Conservation (phyloP, 2,888 invertebrate species). For the Megastigmus dorsalis region DNA sequence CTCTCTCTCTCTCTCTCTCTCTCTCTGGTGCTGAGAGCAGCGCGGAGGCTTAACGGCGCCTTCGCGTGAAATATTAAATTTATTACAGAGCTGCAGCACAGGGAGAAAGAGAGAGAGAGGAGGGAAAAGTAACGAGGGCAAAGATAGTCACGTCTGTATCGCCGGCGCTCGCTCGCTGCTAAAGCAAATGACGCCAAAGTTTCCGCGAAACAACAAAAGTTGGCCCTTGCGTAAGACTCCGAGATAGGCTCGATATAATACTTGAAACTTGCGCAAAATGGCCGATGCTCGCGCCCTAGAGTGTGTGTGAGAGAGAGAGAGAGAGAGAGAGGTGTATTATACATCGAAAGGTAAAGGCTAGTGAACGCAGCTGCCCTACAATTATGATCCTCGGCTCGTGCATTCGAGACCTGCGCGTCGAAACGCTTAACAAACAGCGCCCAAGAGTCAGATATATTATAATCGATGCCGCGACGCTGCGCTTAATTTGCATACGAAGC, state of each 20-base stretch:
- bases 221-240: not conserved
- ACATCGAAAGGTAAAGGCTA: constrained; percentile 2
- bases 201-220: constrained; percentile 23
- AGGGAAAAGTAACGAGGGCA: too few species aligned
- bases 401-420: not conserved
- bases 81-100: not conserved
- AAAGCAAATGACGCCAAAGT: constrained; percentile 14
- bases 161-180: too few species aligned
- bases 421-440: constrained; percentile 23
- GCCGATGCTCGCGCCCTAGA: too few species aligned
- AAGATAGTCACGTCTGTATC: constrained; percentile 16
- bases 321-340: too few species aligned
- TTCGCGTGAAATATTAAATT: constrained; percentile 17
- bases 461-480: constrained; percentile 16
- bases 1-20: too few species aligned
- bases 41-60: too few species aligned
- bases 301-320: too few species aligned
- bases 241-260: not conserved
- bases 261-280: constrained; percentile 13
- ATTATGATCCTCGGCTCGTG: constrained; percentile 17
- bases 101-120: too few species aligned
- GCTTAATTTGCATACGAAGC: not conserved
- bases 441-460: constrained; percentile 3
- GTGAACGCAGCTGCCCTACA: constrained; percentile 19
- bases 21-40: too few species aligned